Percentiles rank a stretch among this genome's conserved stretches.
Conservation (phyloP, 1,140 invertebrate genomes). For the Heliconius hewitsoni region DNA sequence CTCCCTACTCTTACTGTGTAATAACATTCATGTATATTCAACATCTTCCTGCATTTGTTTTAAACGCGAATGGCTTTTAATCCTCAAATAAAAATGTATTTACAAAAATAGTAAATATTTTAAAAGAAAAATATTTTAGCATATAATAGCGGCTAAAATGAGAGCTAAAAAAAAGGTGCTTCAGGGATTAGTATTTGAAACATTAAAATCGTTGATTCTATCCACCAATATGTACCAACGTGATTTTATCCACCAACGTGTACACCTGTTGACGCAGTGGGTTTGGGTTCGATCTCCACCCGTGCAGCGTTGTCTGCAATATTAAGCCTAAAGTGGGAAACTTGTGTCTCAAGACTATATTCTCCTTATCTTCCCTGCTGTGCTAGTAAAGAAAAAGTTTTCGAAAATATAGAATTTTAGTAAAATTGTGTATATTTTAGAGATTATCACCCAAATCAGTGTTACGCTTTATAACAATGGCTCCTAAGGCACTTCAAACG, state of each 20-base stretch:
- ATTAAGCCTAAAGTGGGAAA: too few species aligned
- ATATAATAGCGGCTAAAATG: background rate
- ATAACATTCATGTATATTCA: too few species aligned
- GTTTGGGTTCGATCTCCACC: too few species aligned
- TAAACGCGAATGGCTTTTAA: background rate
- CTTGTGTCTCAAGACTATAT: too few species aligned
- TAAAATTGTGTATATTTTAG: background rate
- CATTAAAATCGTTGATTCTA: background rate
- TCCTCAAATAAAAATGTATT: background rate
- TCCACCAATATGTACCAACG: too few species aligned
- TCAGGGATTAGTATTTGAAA: background rate
- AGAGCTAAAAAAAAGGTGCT: background rate
- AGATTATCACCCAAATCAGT: slow-evolving; percentile 13
- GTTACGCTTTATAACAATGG: slow-evolving; percentile 27
- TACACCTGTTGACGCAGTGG: too few species aligned
- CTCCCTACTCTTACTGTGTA: too few species aligned
- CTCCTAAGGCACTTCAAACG: slow-evolving; percentile 50
- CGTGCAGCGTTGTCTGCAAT: too few species aligned
- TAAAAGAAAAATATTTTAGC: background rate
- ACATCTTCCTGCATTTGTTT: too few species aligned
- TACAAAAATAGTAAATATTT: background rate
- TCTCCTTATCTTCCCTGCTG: too few species aligned
- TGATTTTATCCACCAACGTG: too few species aligned
- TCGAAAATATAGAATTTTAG: background rate
- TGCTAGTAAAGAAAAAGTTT: background rate